Base-by-base conservation (phyloP, 1,140 invertebrate species). In the Drosophila obscura region DNA sequence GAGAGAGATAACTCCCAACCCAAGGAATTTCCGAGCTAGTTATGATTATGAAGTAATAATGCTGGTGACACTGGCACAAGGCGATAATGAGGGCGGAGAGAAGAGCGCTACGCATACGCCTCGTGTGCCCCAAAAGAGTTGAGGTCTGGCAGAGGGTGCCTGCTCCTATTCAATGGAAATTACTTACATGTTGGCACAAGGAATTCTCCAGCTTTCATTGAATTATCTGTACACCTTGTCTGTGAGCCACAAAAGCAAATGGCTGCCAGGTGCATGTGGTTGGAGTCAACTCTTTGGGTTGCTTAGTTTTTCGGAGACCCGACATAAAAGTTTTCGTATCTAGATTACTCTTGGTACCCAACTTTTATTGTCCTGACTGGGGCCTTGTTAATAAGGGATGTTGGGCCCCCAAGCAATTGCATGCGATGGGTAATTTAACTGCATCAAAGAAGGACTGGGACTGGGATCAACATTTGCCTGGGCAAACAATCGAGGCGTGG, bases 21-120 rank as follows among this genome's bases (percentile, higher is more conserved):
- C 48, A 67, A 31, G 41, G 11, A 53, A 46, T 41, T 51, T 72
- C 45, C 64, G 62, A 57, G 59, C 65, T 78, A 59, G 82, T 82
- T 82, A 76, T 77, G 59, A 35, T 79, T 84, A 66, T 80, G 73
- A 50, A 58, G 52, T 63, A 69, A 68, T 88, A 87, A 62, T 64
- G 67, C 67, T 83, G 67, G 77, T 82, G 71, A 76, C 35, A 49
- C 52, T 64, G 35, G 28, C 26, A 60, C 55, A 44, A 31, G 39
- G 8, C 45, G 39, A 69, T 69, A 69, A 69, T 50, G 45, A 68
- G 64, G 41, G 16, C 5, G 9, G 6, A 22, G 56, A 51, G 35
- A 39, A 22, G 66, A 66, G 64, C 73, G 67, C 69, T 77, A 71
- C 73, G 81, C 51, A 77, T 80, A 77, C 58, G 73, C 53, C 19